Evolutionary conservation across 2,797 vertebrate species (phyloP).

Genomic region (Halcyon smyrnensis): DNA sequence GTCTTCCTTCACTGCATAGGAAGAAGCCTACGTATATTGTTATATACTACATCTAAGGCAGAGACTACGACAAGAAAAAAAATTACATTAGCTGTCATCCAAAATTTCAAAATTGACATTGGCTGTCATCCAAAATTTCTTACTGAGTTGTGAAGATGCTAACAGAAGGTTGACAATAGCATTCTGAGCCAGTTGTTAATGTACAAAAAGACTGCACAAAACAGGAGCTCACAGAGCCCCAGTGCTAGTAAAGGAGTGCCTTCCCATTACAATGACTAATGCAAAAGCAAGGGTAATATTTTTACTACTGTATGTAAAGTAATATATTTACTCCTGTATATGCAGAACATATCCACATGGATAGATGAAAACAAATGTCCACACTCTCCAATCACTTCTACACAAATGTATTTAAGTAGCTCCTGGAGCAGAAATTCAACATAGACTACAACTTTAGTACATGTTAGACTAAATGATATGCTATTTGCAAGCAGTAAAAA

Average conservation of each 20-base stretch:
- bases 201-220: neutral
- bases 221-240: neutral
- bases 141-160: neutral
- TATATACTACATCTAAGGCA: too few relatives aligned
- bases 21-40: neutral
- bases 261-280: neutral
- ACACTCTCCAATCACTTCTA: neutral
- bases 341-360: neutral
- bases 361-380: neutral
- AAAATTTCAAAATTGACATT: neutral
- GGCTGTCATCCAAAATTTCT: neutral
- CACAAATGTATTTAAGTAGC: neutral
- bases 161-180: neutral
- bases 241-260: neutral
- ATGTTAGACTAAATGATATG: neutral
- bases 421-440: neutral
- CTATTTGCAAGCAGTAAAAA: neutral
- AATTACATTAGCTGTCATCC: neutral
- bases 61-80: neutral
- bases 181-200: neutral
- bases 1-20: neutral
- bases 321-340: neutral
- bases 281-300: neutral
- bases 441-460: neutral
- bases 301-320: neutral